These are phyloP conservation scores for Monarcha castaneiventris DNA, from an alignment of 2,113 vertebrate genomes.

Conservation along the genomic window DNA sequence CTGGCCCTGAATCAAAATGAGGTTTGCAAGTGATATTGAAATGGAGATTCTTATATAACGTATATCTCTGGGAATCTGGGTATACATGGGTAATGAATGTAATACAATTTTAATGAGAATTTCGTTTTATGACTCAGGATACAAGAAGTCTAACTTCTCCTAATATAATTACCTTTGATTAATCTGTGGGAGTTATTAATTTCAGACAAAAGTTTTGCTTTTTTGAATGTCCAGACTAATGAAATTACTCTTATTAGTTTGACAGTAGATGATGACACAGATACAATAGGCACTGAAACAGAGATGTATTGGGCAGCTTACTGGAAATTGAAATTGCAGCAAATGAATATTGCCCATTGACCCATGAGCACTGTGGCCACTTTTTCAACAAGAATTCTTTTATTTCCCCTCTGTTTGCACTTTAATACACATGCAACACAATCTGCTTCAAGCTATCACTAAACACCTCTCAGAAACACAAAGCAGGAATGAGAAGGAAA, in stretches of 20 bases:
- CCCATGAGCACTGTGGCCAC: background rate
- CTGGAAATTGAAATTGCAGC: slow-evolving; percentile 34
- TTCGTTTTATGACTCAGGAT: slow-evolving; percentile 68
- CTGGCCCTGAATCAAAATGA: slow-evolving; percentile 44
- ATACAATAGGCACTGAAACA: slow-evolving; percentile 37
- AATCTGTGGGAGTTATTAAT: slow-evolving; percentile 71
- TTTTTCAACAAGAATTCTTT: slow-evolving; percentile 1
- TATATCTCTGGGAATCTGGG: slow-evolving; percentile 69
- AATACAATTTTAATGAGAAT: slow-evolving; percentile 71
- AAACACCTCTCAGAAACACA: background rate
- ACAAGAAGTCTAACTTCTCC: slow-evolving; percentile 64
- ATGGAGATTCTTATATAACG: slow-evolving; percentile 58
- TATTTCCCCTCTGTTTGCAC: background rate
- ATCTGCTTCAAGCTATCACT: background rate
- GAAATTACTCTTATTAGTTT: slow-evolving; percentile 62
- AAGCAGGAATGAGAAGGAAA: background rate
- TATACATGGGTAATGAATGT: slow-evolving; percentile 61
- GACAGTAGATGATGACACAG: slow-evolving; percentile 43
- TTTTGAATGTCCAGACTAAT: slow-evolving; percentile 50
- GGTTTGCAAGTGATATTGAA: slow-evolving; percentile 40
- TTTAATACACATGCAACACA: background rate
- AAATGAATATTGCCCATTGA: slow-evolving; percentile 27
- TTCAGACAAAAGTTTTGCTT: slow-evolving; percentile 65
- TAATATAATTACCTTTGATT: slow-evolving; percentile 72
- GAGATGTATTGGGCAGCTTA: slow-evolving; percentile 28